Evolutionary conservation across 1,140 invertebrate species (phyloP).

Genomic region (Parapsyche elsis): DNA sequence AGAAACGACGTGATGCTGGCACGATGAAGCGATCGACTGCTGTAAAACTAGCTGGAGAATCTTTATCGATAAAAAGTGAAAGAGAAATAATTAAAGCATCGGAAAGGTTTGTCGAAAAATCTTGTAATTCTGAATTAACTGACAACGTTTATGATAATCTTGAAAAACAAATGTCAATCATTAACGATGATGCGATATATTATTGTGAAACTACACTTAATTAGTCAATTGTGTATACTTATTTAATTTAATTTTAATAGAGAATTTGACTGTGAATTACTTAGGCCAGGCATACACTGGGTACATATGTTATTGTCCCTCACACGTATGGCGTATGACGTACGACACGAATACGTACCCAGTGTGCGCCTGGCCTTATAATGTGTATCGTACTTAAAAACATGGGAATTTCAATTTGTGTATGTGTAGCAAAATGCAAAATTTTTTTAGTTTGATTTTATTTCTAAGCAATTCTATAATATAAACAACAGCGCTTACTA

Average conservation of each 20-base stretch:
- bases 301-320: too few species aligned
- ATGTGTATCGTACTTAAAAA: too few species aligned
- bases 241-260: too few species aligned
- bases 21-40: conserved; percentile 45
- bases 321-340: too few species aligned
- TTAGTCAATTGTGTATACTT: too few species aligned
- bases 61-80: conserved; percentile 34
- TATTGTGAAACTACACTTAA: neutral
- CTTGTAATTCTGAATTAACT: too few species aligned
- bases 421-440: neutral
- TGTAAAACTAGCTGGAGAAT: conserved; percentile 42
- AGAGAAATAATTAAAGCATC: conserved; percentile 39
- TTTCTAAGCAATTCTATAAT: neutral
- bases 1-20: conserved; percentile 42
- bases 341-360: too few species aligned
- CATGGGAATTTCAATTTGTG: too few species aligned
- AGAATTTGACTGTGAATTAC: too few species aligned
- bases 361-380: too few species aligned
- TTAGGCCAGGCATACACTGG: too few species aligned
- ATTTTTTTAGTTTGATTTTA: neutral
- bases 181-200: neutral
- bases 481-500: conserved; percentile 25
- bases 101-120: neutral
- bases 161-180: neutral
- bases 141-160: neutral